A percentile compares a stretch with the other conserved stretches of the same genome.
Conservation (phyloP, 1,140 invertebrate species). For the Cataglyphis hispanica region DNA sequence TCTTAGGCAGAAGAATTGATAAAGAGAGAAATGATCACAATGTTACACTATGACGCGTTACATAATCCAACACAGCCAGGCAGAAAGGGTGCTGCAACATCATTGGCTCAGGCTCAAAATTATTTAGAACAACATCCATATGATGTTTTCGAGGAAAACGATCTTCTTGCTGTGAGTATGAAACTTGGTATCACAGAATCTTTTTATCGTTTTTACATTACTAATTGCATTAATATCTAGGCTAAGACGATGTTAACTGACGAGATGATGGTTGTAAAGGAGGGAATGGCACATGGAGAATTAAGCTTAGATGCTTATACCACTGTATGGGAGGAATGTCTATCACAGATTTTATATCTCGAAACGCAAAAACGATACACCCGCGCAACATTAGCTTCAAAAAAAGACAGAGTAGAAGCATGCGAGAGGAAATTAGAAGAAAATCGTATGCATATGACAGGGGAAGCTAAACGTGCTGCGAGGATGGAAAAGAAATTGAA, state of each 20-base stretch:
- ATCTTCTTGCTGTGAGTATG: slow-evolving; percentile 88
- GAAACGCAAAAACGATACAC: slow-evolving; percentile 97
- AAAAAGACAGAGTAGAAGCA: slow-evolving; percentile 98
- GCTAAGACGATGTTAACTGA: slow-evolving; percentile 90
- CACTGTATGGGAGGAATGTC: slow-evolving; percentile 99
- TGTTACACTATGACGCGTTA: slow-evolving; percentile 96
- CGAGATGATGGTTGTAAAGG: slow-evolving; percentile 96
- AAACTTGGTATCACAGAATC: slow-evolving; percentile 14
- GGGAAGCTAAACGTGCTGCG: slow-evolving; percentile 97
- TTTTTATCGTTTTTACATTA: slow-evolving; percentile 15
- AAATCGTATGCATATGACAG: slow-evolving; percentile 97
- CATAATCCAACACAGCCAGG: slow-evolving; percentile 88
- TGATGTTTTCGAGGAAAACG: slow-evolving; percentile 90
- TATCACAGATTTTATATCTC: slow-evolving; percentile 94
- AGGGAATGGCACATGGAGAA: slow-evolving; percentile 98
- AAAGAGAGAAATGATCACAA: slow-evolving; percentile 98
- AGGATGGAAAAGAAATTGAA: slow-evolving; percentile 99
- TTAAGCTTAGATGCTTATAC: slow-evolving; percentile 96
- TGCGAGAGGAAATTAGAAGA: slow-evolving; percentile 96
- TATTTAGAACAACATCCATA: slow-evolving; percentile 96
- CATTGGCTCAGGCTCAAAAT: slow-evolving; percentile 89
- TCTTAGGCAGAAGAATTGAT: slow-evolving; percentile 97
- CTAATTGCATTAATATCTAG: slow-evolving; percentile 74
- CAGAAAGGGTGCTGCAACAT: slow-evolving; percentile 82
- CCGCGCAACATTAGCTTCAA: slow-evolving; percentile 96